Evolutionary conservation across 2,113 vertebrate species (phyloP), one percentile per base, ranked within the genome.

Genomic region (Eretmochelys imbricata): DNA sequence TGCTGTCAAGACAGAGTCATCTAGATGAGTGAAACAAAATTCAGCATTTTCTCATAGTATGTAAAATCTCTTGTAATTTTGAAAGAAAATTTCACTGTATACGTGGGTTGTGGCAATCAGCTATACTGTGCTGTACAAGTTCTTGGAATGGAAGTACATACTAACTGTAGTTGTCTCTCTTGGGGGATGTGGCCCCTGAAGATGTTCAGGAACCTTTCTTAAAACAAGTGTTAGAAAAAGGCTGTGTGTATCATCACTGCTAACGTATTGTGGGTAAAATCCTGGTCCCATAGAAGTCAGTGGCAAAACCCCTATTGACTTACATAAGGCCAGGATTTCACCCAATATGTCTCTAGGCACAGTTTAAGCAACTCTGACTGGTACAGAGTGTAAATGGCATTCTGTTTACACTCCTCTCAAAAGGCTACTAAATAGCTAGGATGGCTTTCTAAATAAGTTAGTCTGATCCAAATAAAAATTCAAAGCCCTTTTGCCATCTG

Each of bases 101-200:
- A 96, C 94, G 95, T 42, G 14, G n/a, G 16, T 92, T 96, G 94
- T 96, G 94, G 94, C 96, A 96, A 95, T 93, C 90, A 93, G 95
- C 96, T 94, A 87, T 83, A 51, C 89, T 55, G 54, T 1, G 5
- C 83, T 96, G 85, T 85, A 54, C 92, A 81, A 65, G 65, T 80
- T 25, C 87, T 88, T 87, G 50, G 57, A 93, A 46, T 87, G 83
- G 57, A 94, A 94, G 89, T 94, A 57, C 8, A 78, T 81, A 93
- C 84, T 89, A 96, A 97, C 95, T 91, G 89, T 10, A 4, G 72
- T 27, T 83, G 93, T 89, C 72, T 88, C 78, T 80, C 46, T 57
- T 1, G 0, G 17, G 8, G 4, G 42, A 35, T 0, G 1, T 69
- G 84, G 24, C 51, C 88, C 27, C 24, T 0, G 1, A 90, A 31